These are phyloP conservation scores for Halisarca cf. caerulea DNA, from an alignment of 37 sponge, comb jelly and placozoan species.

Conservation along the genomic window DNA sequence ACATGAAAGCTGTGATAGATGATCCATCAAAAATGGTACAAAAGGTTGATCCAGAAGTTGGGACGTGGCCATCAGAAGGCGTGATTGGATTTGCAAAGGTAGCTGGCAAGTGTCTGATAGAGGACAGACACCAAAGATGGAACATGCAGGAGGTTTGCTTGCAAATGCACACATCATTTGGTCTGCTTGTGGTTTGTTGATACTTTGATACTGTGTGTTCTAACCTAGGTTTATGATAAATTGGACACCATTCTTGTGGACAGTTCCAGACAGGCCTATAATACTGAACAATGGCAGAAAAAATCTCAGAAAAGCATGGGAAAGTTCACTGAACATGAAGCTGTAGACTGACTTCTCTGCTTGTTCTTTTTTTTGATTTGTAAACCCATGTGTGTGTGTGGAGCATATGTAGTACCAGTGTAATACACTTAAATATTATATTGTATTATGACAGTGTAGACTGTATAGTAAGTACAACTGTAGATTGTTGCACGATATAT, in stretches of 20 bases:
- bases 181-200: not conserved
- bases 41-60: conserved; percentile 69
- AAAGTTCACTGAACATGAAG: too few species aligned
- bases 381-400: too few species aligned
- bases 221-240: conserved; percentile 39
- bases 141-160: conserved; percentile 52
- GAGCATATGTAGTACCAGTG: too few species aligned
- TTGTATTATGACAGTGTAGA: too few species aligned
- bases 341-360: too few species aligned
- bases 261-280: conserved; percentile 49
- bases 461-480: too few species aligned
- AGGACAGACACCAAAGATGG: conserved; percentile 28
- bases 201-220: not conserved
- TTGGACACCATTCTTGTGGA: conserved; percentile 39
- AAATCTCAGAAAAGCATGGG: too few species aligned
- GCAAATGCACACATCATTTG: not conserved
- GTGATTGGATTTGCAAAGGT: conserved; percentile 51
- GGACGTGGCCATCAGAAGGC: conserved; percentile 73
- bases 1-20: conserved; percentile 37
- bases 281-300: conserved; percentile 43
- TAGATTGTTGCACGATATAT: too few species aligned
- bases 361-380: too few species aligned
- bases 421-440: too few species aligned
- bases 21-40: conserved; percentile 37
- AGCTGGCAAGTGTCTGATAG: conserved; percentile 60